Percentiles rank a stretch among this genome's conserved stretches.
Evolutionary conservation across 2,113 vertebrate species (phyloP).

Genomic region (Hemiprocne comata): DNA sequence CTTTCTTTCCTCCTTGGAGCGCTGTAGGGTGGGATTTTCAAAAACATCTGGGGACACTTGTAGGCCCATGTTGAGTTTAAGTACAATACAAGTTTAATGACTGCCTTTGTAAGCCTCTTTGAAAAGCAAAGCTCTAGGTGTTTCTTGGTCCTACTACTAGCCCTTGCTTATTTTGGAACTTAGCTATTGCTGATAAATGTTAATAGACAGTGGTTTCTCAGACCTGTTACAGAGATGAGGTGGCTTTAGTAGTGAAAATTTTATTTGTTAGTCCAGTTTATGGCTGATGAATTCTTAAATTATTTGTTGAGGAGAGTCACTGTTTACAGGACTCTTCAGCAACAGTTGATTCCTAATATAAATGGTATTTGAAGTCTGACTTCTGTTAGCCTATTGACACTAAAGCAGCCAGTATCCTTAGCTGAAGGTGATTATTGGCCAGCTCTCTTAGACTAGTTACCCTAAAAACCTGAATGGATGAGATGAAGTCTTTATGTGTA

Average conservation of each 20-base stretch:
- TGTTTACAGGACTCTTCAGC: neutral
- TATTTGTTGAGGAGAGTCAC: neutral
- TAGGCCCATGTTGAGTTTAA: neutral
- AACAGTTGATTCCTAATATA: neutral
- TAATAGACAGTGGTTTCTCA: neutral
- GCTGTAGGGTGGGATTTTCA: neutral
- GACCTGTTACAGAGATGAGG: neutral
- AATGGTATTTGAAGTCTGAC: neutral
- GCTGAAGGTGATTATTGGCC: neutral
- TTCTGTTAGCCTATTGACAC: neutral
- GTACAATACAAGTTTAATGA: neutral
- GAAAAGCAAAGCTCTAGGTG: neutral
- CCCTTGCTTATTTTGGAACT: accelerated
- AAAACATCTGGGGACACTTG: neutral
- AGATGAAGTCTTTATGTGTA: neutral
- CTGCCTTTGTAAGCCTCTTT: neutral
- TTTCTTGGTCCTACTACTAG: neutral
- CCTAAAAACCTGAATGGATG: neutral
- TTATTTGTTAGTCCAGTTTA: neutral
- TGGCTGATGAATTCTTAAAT: neutral
- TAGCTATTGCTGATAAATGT: neutral
- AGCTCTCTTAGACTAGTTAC: neutral
- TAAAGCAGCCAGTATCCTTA: neutral
- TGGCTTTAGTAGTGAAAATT: neutral
- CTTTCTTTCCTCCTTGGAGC: neutral